These are phyloP conservation scores for Hydrolagus colliei DNA, from an alignment of 2,797 vertebrate genomes.

Conservation along the genomic window DNA sequence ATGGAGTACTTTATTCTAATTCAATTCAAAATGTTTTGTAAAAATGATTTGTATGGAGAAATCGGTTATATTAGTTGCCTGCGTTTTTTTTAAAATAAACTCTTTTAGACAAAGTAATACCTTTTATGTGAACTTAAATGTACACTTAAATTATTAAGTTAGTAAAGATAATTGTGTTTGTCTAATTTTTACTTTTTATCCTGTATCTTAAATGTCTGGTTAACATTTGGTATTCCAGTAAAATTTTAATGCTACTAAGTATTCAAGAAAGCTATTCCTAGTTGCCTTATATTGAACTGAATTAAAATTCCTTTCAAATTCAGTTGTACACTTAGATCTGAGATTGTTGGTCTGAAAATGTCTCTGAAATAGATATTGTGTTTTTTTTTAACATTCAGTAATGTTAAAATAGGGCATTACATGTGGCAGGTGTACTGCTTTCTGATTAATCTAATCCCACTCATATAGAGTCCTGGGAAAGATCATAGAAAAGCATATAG, in stretches of 20 bases:
- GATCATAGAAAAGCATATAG: constrained; percentile 9
- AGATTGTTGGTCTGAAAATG: neutral
- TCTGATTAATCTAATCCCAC: constrained; percentile 1
- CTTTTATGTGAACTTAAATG: constrained; percentile 12
- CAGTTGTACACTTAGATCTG: neutral
- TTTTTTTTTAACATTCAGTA: constrained; percentile 4
- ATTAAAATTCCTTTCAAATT: neutral
- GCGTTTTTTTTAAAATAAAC: neutral
- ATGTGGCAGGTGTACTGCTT: constrained; percentile 1
- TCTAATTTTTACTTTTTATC: neutral
- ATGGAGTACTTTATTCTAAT: too few species aligned
- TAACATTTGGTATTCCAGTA: neutral
- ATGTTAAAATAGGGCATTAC: constrained; percentile 7
- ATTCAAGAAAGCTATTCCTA: neutral
- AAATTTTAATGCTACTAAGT: neutral
- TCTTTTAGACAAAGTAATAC: constrained; percentile 18
- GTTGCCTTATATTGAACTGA: neutral
- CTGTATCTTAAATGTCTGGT: constrained; percentile 16
- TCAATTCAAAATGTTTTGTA: neutral
- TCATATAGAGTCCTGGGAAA: neutral
- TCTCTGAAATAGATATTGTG: neutral
- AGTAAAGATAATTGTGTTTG: neutral
- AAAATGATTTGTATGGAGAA: neutral
- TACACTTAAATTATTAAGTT: neutral
- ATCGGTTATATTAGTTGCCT: neutral